A percentile compares a stretch with the other conserved stretches of the same genome.
These are phyloP conservation scores for Orientallactaga sibirica DNA, from an alignment of 2,797 vertebrate species.

Conservation along the genomic window DNA sequence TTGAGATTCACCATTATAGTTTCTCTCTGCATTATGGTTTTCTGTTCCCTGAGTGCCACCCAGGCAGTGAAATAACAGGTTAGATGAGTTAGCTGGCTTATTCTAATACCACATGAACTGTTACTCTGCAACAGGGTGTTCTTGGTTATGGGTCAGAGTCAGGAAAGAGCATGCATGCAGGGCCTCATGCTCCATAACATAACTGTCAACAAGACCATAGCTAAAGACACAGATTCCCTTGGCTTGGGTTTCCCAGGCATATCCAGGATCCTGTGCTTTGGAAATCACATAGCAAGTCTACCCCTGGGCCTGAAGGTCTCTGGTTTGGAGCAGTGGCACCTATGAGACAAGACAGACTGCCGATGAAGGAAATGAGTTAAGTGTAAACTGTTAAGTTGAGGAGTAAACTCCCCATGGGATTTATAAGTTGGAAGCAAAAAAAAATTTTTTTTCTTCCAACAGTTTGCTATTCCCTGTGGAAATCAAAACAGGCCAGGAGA, in stretches of 20 bases:
- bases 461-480: conserved; percentile 41
- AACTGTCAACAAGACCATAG: conserved; percentile 67
- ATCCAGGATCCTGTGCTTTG: not conserved
- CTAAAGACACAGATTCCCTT: conserved; percentile 61
- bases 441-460: not conserved
- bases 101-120: conserved; percentile 65
- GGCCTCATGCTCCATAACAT: conserved; percentile 64
- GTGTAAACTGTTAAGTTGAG: not conserved
- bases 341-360: not conserved
- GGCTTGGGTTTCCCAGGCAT: not conserved
- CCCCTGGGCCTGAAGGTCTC: not conserved
- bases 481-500: not conserved
- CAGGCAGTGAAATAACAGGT: conserved; percentile 56
- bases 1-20: too few relatives aligned
- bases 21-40: not conserved
- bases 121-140: conserved; percentile 54
- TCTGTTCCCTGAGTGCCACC: conserved; percentile 33
- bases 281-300: not conserved
- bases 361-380: not conserved
- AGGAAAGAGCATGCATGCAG: conserved; percentile 59
- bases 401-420: not conserved
- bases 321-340: not conserved
- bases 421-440: conserved; percentile 40
- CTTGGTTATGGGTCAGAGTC: conserved; percentile 72
- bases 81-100: conserved; percentile 56